phyloP scores from a whole-genome alignment of 2,113 vertebrate species.

The Uropsilus gracilis region DNA sequence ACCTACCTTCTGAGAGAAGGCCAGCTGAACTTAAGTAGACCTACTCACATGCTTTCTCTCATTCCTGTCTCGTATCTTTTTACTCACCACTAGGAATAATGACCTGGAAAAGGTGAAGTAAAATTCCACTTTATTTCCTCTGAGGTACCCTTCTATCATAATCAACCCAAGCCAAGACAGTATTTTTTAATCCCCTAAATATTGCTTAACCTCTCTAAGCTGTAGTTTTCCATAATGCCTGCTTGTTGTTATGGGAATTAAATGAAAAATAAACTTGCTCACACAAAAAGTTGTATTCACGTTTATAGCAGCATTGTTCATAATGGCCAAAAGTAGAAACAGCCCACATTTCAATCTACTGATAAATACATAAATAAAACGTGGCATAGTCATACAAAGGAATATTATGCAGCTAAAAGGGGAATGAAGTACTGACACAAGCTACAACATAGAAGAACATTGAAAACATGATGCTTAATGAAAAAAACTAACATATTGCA shows the following conservation, averaged over 20 bases:
- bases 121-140: neutral
- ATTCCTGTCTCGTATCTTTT: neutral
- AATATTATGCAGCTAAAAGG: neutral
- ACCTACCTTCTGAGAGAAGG: neutral
- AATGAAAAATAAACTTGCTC: neutral
- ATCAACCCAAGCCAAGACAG: neutral
- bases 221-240: neutral
- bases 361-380: neutral
- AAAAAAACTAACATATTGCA: fast-evolving
- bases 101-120: neutral
- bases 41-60: neutral
- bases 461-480: no score
- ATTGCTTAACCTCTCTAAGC: neutral
- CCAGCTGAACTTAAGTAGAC: neutral
- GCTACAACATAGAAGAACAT: no score
- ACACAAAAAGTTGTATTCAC: neutral
- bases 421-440: neutral
- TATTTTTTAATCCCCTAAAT: neutral
- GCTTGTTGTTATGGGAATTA: neutral
- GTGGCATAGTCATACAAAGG: fast-evolving
- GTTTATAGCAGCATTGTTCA: neutral
- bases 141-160: neutral
- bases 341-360: neutral
- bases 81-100: neutral
- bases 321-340: neutral